Base-by-base conservation (phyloP, 2,113 vertebrate genomes). In the Coreoperca whiteheadi region DNA sequence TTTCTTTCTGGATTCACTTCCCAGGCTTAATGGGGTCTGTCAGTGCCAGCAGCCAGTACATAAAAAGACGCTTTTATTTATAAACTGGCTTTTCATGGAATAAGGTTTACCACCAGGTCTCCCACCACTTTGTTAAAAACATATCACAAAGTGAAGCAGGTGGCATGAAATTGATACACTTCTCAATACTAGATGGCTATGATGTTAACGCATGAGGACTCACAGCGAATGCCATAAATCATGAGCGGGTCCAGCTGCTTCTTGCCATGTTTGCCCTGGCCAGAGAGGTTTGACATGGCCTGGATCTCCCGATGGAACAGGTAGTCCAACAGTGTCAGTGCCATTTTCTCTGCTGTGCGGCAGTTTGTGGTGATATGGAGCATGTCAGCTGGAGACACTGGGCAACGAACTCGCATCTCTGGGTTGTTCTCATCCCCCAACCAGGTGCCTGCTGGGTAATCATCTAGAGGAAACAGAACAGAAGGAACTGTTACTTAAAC, bases 231-330 rank as follows among this genome's bases (percentile, higher is more conserved):
- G 37, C 98, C 98, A 0, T 99, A 99, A 92, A 99, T 99, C 96
- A 99, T 99, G 85, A 99, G 97, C 0, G 98, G 98, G 82, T 99
- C 98, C 3, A 99, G 96, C 89, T 99, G 98, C 86, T 99, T 99
- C 94, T 99, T 99, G 87, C 98, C 98, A 0, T 99, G 98, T 90
- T 99, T 99, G 30, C 98, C 98, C 85, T 99, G 98, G 34, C 98
- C 98, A 0, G 98, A 99, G 8, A 99, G 97, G 94, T 99, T 99
- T 88, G 98, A 99, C 89, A 99, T 97, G 4, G 98, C 98, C 90
- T 99, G 98, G 82, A 99, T 95, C 90, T 99, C 98, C 0, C 98
- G 96, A 84, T 99, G 98, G 85, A 99, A 99, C 32, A 99, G 96
- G 88, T 99, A 99, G 86, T 99, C 98, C 20, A 99, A 94, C 83